A percentile compares a stretch with the other conserved stretches of the same genome.
phyloP scores from a whole-genome alignment of 2,113 vertebrate genomes.

The Elachura formosa region DNA sequence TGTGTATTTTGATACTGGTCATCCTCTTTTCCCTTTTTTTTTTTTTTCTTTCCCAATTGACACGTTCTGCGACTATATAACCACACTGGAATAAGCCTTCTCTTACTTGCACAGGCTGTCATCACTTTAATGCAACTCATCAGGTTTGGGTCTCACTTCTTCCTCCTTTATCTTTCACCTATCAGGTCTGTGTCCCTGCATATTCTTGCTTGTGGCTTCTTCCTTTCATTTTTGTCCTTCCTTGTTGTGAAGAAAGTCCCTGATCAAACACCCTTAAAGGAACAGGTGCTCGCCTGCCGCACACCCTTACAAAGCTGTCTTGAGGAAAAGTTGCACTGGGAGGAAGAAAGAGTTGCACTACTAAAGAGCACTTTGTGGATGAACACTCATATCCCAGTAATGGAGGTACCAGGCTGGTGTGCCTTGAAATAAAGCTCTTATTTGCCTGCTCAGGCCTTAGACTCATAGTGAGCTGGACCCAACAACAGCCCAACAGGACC shows the following conservation, averaged over 20 bases:
- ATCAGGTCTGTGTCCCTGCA: neutral
- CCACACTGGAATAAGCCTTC: neutral
- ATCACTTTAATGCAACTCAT: neutral
- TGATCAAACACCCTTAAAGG: neutral
- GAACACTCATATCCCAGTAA: neutral
- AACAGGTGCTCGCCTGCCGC: neutral
- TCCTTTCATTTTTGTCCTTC: neutral
- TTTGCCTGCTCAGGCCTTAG: neutral
- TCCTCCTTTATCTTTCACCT: neutral
- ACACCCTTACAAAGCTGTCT: neutral
- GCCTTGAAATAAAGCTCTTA: neutral
- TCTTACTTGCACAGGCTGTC: neutral
- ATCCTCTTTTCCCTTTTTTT: neutral
- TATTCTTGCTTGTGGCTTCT: neutral
- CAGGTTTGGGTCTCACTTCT: neutral
- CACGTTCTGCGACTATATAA: neutral
- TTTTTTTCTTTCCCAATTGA: neutral
- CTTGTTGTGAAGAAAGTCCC: neutral
- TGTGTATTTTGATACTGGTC: neutral
- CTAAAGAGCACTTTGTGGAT: neutral
- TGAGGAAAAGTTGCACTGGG: neutral
- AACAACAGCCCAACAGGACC: accelerated
- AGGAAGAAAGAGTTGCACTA: neutral
- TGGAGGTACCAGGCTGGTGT: neutral
- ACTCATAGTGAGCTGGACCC: neutral